These are phyloP conservation scores for Puma concolor DNA, from an alignment of 2,113 vertebrate genomes.

Conservation along the genomic window DNA sequence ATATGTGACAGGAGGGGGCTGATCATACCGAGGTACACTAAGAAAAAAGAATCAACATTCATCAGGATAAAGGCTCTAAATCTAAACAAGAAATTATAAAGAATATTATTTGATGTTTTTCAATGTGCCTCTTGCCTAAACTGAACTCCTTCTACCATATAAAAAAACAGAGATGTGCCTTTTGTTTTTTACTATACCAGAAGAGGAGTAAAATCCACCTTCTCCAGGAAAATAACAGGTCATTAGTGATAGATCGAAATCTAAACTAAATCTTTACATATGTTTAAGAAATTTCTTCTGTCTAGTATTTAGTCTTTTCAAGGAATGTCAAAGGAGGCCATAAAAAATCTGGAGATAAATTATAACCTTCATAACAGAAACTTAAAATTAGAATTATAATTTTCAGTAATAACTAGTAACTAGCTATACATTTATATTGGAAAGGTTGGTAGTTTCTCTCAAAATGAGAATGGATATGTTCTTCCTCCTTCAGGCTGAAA, in stretches of 20 bases:
- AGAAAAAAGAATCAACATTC: slow-evolving; percentile 38
- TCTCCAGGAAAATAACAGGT: background rate
- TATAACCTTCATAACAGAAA: slow-evolving; percentile 39
- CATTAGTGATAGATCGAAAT: background rate
- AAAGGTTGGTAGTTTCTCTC: background rate
- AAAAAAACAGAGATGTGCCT: background rate
- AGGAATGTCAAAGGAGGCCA: background rate
- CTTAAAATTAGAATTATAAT: slow-evolving; percentile 40
- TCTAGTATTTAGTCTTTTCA: slow-evolving; percentile 35
- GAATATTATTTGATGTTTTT: background rate
- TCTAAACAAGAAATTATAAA: slow-evolving; percentile 34
- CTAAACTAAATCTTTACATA: background rate
- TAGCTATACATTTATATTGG: slow-evolving; percentile 7
- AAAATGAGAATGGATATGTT: slow-evolving; percentile 11
- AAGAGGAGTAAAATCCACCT: slow-evolving; percentile 26
- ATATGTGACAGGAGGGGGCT: slow-evolving; percentile 95
- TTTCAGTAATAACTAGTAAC: slow-evolving; percentile 22
- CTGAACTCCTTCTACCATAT: background rate
- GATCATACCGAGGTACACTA: slow-evolving; percentile 98
- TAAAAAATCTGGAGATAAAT: background rate
- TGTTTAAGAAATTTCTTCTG: slow-evolving; percentile 39
- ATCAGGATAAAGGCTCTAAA: slow-evolving; percentile 36
- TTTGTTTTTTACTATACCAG: background rate
- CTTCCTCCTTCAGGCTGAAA: background rate
- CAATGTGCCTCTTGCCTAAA: background rate